Percentiles rank a stretch among this genome's conserved stretches.
These are phyloP conservation scores for Heliconius nattereri DNA, from an alignment of 1,140 invertebrate species.

Conservation along the genomic window DNA sequence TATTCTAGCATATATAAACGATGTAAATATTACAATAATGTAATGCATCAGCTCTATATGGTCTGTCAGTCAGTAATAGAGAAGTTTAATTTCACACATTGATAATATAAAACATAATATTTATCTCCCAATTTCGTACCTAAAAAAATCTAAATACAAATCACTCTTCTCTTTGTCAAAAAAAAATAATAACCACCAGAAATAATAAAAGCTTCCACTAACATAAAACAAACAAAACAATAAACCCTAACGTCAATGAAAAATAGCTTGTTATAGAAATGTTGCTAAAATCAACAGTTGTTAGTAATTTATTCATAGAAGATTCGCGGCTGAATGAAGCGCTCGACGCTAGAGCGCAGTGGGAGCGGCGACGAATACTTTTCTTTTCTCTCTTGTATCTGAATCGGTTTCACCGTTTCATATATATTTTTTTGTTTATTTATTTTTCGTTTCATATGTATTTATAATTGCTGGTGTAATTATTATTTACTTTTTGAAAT, in stretches of 20 bases:
- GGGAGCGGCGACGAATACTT: background rate
- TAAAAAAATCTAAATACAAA: background rate
- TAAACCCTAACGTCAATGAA: background rate
- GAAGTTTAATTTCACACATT: too few species aligned
- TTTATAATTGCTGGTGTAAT: constrained; percentile 14
- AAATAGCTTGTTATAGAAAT: constrained; percentile 8
- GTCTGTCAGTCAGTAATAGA: too few species aligned
- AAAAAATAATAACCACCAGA: background rate
- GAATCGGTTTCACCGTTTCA: background rate
- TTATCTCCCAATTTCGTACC: background rate
- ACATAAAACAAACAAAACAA: background rate
- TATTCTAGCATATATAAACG: too few species aligned
- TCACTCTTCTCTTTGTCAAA: background rate
- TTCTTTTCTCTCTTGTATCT: constrained; percentile 12
- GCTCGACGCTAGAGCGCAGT: constrained; percentile 17
- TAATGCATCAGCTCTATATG: too few species aligned
- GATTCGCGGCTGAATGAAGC: constrained; percentile 22
- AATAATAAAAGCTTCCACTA: background rate
- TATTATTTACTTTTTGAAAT: background rate
- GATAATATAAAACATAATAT: background rate
- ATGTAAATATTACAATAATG: too few species aligned
- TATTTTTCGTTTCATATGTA: constrained; percentile 16
- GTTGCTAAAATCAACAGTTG: constrained; percentile 29
- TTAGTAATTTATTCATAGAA: constrained; percentile 33
- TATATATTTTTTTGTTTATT: background rate